Conservation (phyloP, 2,888 invertebrate species). For the Phania funesta region DNA sequence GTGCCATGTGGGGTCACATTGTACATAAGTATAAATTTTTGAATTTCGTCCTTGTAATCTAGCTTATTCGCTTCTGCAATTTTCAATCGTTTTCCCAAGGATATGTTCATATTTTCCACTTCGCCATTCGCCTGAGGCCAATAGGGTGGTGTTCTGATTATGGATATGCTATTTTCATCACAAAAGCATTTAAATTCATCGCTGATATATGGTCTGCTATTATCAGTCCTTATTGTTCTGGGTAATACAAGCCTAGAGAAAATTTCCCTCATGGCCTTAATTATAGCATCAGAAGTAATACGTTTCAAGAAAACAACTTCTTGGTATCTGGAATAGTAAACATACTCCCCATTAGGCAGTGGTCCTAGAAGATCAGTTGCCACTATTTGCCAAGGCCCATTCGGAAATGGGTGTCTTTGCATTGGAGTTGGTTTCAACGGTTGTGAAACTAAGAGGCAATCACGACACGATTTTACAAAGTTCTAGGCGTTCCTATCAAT, state of each 20-base stretch:
- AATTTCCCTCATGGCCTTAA: slow-evolving; percentile 52
- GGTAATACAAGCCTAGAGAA: slow-evolving; percentile 59
- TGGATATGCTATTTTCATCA: slow-evolving; percentile 56
- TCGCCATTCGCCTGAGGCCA: too few species aligned
- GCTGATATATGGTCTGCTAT: slow-evolving; percentile 64
- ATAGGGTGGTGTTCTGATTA: slow-evolving; percentile 62
- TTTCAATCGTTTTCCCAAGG: too few species aligned
- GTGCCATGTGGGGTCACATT: too few species aligned
- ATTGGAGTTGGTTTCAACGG: slow-evolving; percentile 42
- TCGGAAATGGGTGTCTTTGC: slow-evolving; percentile 54
- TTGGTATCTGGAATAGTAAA: slow-evolving; percentile 57
- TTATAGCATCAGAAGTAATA: slow-evolving; percentile 51
- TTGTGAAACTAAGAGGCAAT: slow-evolving; percentile 55
- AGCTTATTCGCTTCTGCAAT: too few species aligned
- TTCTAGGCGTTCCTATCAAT: slow-evolving; percentile 36
- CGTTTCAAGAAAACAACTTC: slow-evolving; percentile 43
- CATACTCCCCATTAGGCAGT: slow-evolving; percentile 54
- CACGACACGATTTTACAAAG: slow-evolving; percentile 48
- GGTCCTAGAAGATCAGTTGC: slow-evolving; percentile 56
- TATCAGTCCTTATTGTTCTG: slow-evolving; percentile 64
- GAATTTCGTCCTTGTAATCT: too few species aligned
- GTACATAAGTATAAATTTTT: too few species aligned
- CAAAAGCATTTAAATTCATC: slow-evolving; percentile 63
- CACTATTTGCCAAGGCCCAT: slow-evolving; percentile 56
- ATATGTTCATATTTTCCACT: too few species aligned